Base-by-base conservation (phyloP, 2,888 invertebrate species). In the Petrolisthes cinctipes region DNA sequence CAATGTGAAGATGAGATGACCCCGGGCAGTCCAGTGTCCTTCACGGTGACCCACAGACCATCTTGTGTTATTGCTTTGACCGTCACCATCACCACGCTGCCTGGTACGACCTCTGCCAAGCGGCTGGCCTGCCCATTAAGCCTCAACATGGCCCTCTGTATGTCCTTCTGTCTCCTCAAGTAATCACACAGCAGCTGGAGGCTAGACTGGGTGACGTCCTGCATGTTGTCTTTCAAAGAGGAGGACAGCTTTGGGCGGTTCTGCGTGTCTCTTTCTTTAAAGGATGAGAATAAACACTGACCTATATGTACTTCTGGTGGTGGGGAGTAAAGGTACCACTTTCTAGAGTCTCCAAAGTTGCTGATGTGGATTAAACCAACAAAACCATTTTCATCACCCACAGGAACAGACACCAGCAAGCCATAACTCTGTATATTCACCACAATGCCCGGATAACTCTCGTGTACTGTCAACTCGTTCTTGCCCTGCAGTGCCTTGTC, bases 391-490 rank as follows among this genome's bases (percentile, higher is more conserved):
- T 61, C 14, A 4, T 54, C 57, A 54, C 78, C 86, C 37, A 68
- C 23, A n/a, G 83, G 83, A 57, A 80, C 66, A 5, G 53, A 56
- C 7, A 83, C 79, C 51, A 79, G 53, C 3, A 78, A 11, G 14
- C 83, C 86, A 57, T 66, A 83, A n/a, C 23, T 79, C 71, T 57
- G 56, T 17, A 86, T 54, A 23, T 79, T 79, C 11, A 14, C 20
- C 56, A 86, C 79, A 56, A 68, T 66, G 11, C 78, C 78, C 57
- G 83, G 86, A 11, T 79, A 86, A n/a, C 71, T 78, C 23, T 83
- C 23, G 66, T 54, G 6, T 37, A 51, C 23, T 17, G 68, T 37
- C 4, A 82, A 14, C 14, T 84, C 78, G 51, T 7, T 14, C 37
- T 20, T 78, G 7, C n/a, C 7, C 9, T n/a, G 51, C 3, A 57